Percentiles rank a stretch among this genome's conserved stretches.
These are phyloP conservation scores for Trachelus iudaicus DNA, from an alignment of 2,888 invertebrate species.

Conservation along the genomic window DNA sequence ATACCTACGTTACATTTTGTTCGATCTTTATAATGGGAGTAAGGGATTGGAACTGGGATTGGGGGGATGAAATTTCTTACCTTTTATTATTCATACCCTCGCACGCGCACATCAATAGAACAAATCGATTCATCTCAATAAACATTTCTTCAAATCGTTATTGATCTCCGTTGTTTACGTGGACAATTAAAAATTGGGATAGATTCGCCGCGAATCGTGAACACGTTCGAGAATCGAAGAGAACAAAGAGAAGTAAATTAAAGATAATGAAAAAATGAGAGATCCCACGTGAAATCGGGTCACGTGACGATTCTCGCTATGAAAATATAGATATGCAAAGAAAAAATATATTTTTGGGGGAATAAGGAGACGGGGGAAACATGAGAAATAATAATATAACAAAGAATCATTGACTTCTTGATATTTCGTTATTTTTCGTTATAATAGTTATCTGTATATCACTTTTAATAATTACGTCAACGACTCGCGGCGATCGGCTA, in stretches of 20 bases:
- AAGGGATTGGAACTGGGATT: too few species aligned
- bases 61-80: constrained; percentile 34
- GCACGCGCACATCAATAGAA: constrained; percentile 32
- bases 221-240: constrained; percentile 16
- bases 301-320: too few species aligned
- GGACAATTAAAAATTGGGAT: constrained; percentile 48
- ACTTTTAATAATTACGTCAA: not conserved
- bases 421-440: too few species aligned
- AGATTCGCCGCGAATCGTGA: constrained; percentile 26
- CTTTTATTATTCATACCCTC: constrained; percentile 37
- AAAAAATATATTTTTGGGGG: too few species aligned
- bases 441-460: too few species aligned
- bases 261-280: constrained; percentile 15
- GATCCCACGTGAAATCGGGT: not conserved
- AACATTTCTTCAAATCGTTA: constrained; percentile 34
- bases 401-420: too few species aligned
- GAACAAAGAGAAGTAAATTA: constrained; percentile 27
- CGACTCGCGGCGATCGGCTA: constrained; percentile 22
- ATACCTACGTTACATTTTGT: too few species aligned
- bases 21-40: too few species aligned
- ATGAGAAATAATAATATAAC: too few species aligned
- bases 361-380: too few species aligned
- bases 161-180: constrained; percentile 31
- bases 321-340: too few species aligned
- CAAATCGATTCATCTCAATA: constrained; percentile 46